Evolutionary conservation across 2,888 invertebrate genomes (phyloP).

Genomic region (Uloborus plumipes): DNA sequence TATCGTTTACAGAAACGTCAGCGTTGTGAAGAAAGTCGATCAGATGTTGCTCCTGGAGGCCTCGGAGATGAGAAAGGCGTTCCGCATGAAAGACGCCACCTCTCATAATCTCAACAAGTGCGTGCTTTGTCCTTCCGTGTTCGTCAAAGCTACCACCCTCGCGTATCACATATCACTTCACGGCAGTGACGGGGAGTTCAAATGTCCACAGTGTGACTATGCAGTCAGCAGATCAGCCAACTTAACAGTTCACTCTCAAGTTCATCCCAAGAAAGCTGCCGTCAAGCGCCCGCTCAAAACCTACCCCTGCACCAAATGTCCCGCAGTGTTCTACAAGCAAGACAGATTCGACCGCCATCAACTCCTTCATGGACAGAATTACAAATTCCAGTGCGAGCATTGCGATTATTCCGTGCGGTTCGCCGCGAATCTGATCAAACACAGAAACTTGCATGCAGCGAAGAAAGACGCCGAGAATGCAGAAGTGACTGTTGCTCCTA

Average conservation of each 20-base stretch:
- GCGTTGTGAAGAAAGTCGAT: conserved; percentile 47
- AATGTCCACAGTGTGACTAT: conserved; percentile 81
- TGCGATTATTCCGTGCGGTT: conserved; percentile 92
- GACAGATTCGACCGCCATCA: conserved; percentile 87
- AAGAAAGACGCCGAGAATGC: conserved; percentile 38
- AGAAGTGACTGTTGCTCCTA: not conserved
- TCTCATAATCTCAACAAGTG: conserved; percentile 70
- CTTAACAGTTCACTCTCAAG: conserved; percentile 77
- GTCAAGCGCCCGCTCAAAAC: conserved; percentile 27
- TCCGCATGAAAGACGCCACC: conserved; percentile 47
- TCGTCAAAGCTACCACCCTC: conserved; percentile 80
- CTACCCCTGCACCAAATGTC: conserved; percentile 81
- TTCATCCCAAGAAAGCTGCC: conserved; percentile 87
- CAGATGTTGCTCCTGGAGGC: conserved; percentile 64
- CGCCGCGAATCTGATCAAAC: conserved; percentile 86
- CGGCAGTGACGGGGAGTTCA: conserved; percentile 77
- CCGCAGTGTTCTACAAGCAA: conserved; percentile 87
- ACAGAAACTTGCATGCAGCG: conserved; percentile 80
- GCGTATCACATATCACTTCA: conserved; percentile 81
- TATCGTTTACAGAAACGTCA: not conserved
- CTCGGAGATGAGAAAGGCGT: conserved; percentile 55
- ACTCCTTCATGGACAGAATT: conserved; percentile 85
- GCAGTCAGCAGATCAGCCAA: conserved; percentile 80
- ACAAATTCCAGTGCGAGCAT: conserved; percentile 84
- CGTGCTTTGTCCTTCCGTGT: conserved; percentile 79